phyloP scores from a whole-genome alignment of 2,113 vertebrate genomes.

The Seriola rivoliana region DNA sequence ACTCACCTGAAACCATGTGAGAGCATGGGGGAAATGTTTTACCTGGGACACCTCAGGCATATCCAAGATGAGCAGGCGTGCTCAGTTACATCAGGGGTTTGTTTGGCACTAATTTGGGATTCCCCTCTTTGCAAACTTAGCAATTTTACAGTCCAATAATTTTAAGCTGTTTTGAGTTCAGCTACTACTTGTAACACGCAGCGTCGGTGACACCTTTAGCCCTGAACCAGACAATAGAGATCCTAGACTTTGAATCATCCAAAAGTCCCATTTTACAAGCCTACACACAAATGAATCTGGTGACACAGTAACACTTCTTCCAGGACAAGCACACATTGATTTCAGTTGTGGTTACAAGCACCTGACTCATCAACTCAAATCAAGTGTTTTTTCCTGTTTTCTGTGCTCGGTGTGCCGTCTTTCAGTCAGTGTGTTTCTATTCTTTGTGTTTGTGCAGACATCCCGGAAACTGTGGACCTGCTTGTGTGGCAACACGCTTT shows the following conservation, averaged over 20 bases:
- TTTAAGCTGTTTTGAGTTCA: not conserved
- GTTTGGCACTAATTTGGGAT: not conserved
- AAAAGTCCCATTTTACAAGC: not conserved
- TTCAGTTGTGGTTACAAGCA: not conserved
- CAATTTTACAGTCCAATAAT: not conserved
- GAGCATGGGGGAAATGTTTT: not conserved
- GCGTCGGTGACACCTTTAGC: not conserved
- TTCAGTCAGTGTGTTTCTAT: not conserved
- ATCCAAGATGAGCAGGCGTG: too few relatives aligned
- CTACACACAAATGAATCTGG: not conserved
- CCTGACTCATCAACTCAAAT: conserved; percentile 18
- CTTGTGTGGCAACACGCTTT: conserved; percentile 84
- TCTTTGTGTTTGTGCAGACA: conserved; percentile 73
- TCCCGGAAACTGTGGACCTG: conserved; percentile 86
- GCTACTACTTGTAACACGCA: not conserved
- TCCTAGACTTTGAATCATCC: not conserved
- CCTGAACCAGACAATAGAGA: not conserved
- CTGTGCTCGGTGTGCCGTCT: not conserved
- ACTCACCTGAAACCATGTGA: not conserved
- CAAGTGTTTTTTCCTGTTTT: not conserved
- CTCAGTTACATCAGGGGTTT: not conserved
- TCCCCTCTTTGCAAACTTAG: not conserved
- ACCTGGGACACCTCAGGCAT: not conserved
- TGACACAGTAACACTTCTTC: not conserved
- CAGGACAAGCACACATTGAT: not conserved